Conservation (phyloP, 2,113 vertebrate genomes). For the Pontoporia blainvillei region DNA sequence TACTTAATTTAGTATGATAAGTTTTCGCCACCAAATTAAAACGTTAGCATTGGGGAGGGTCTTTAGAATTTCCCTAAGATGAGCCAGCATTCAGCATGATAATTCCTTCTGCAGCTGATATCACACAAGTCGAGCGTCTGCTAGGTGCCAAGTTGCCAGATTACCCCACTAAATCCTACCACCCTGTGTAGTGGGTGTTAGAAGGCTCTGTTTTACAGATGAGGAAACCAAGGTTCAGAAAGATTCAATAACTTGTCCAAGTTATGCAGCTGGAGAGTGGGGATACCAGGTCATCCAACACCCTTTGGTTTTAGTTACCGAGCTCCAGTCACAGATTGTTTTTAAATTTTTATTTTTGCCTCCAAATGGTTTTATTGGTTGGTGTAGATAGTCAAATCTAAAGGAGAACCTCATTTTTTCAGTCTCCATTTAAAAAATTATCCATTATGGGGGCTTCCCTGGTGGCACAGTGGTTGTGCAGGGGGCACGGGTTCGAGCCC, state of each 20-base stretch:
- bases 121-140: not conserved
- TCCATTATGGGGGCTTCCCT: not conserved
- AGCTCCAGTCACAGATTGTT: not conserved
- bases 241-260: not conserved
- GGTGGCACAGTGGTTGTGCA: too few species aligned
- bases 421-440: not conserved
- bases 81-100: fast-evolving
- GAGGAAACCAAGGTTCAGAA: not conserved
- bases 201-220: not conserved
- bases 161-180: not conserved
- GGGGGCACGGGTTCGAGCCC: too few species aligned
- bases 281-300: not conserved
- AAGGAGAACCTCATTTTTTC: not conserved
- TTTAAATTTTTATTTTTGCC: not conserved
- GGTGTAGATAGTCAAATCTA: not conserved
- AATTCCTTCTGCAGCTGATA: not conserved
- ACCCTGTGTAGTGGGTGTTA: too few species aligned
- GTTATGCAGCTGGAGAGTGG: not conserved
- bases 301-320: not conserved
- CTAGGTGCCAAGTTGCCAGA: not conserved
- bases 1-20: not conserved
- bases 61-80: not conserved
- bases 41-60: not conserved
- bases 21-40: not conserved
- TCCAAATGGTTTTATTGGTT: not conserved